Conservation (phyloP, 2,113 vertebrate genomes). For the Thinocorus orbignyianus region DNA sequence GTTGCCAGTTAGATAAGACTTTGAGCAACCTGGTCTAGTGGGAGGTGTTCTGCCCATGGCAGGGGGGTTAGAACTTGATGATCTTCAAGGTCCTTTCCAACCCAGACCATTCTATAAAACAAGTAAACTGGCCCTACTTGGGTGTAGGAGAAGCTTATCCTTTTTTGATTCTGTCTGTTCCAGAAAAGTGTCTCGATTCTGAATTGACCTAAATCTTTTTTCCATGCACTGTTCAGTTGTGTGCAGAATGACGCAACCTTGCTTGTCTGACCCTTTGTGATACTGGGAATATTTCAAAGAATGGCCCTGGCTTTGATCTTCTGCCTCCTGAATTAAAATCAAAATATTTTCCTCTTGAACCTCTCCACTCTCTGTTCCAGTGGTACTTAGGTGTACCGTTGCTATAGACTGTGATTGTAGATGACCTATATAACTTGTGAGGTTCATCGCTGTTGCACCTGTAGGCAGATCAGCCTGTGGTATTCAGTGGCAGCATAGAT, state of each 20-base stretch:
- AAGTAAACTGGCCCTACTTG: neutral
- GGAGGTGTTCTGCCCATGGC: too few species aligned
- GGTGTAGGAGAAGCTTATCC: neutral
- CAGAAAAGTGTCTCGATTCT: neutral
- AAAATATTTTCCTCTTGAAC: neutral
- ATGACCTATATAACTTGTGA: neutral
- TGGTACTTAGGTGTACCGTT: neutral
- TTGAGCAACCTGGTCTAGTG: too few species aligned
- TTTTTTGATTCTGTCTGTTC: neutral
- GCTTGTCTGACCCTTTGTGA: neutral
- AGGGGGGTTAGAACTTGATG: too few species aligned
- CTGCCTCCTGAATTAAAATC: neutral
- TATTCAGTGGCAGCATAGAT: neutral
- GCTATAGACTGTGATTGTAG: neutral
- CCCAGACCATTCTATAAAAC: neutral
- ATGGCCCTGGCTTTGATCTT: neutral
- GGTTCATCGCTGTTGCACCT: accelerated
- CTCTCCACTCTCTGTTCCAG: neutral
- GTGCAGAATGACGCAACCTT: neutral
- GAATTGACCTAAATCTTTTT: neutral
- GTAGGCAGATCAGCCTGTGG: neutral
- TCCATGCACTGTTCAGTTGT: neutral
- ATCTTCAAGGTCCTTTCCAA: too few species aligned
- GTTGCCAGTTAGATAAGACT: too few species aligned
- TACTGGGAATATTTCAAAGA: neutral